Percentiles rank a stretch among this genome's conserved stretches.
Conservation (phyloP, 2,113 vertebrate genomes). For the Oenanthe melanoleuca region DNA sequence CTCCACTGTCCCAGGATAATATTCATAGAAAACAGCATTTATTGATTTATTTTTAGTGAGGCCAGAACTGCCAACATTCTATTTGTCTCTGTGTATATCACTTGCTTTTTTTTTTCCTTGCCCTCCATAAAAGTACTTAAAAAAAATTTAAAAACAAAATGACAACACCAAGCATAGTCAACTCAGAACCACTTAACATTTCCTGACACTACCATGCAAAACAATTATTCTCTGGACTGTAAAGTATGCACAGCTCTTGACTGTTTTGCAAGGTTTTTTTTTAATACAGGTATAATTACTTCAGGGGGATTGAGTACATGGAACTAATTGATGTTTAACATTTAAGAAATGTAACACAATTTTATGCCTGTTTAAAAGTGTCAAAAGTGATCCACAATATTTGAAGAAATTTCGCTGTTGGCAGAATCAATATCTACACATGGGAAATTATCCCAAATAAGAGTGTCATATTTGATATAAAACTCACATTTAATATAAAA, state of each 20-base stretch:
- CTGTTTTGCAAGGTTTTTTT: neutral
- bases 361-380: constrained; percentile 26
- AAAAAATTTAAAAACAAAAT: too few species aligned
- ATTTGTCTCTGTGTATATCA: neutral
- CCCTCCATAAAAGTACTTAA: neutral
- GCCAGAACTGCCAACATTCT: neutral
- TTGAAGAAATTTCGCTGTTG: constrained; percentile 20
- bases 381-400: constrained; percentile 39
- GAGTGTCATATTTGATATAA: neutral
- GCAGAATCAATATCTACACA: constrained; percentile 23
- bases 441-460: constrained; percentile 44
- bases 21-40: neutral
- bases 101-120: neutral
- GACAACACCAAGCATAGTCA: neutral
- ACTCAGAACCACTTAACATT: constrained; percentile 24
- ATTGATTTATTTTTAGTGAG: neutral
- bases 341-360: constrained; percentile 20
- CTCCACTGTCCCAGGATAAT: neutral
- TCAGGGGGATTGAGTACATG: neutral
- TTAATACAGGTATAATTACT: constrained; percentile 46
- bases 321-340: constrained; percentile 59
- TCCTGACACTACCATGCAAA: neutral
- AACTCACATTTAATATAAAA: neutral
- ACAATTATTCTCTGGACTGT: constrained; percentile 18
- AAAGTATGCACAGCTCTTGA: neutral